Evolutionary conservation across 1,140 invertebrate genomes (phyloP), one percentile per base, ranked within the genome.

Genomic region (Hyles euphorbiae): DNA sequence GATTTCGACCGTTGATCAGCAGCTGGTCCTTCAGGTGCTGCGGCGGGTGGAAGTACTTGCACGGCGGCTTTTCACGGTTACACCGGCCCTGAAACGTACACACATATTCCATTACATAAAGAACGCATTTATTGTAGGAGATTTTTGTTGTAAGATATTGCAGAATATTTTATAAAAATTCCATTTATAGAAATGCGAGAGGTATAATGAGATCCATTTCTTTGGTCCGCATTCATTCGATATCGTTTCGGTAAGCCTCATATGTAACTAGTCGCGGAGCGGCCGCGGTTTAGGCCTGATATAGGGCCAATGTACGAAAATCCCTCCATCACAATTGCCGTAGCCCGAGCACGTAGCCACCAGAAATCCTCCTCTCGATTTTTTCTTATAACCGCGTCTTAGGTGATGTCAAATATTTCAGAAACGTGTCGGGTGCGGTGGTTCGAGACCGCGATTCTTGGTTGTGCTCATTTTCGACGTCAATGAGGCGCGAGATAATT

Each of bases 41-140:
- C 68, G 99, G 98, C 66, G 98, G 98, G 92, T 99, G 98, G 90
- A 99, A 98, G 91, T 99, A 99, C 93, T 99, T 99, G 96, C 99
- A 99, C 71, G 98, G 98, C 65, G 98, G 98, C 87, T 99, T 99
- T 90, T 99, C 98, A 79, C 99, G 94, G 89, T 99, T 99, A 93
- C 99, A 99, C 90, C 99, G 97, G 81, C 98, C 98, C 98, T 99
- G 88, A 63, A 93, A 93, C 76, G 32, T 60, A 78, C 75, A 74
- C 74, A 72, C 48, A 58, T 45, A n/a, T 5, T 22, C 5, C 3
- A 48, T 48, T n/a, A 48, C 2, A 48, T n/a, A 10, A 5, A n/a
- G 46, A 48, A 48, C n/a, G n/a, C n/a, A 48, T 10, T 48, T 2
- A 48, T 48, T 40, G 36, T 40, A 40, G 36, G 4, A 40, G 8